Base-by-base conservation (phyloP, 2,113 vertebrate species). In the Cynopterus brachyotis region DNA sequence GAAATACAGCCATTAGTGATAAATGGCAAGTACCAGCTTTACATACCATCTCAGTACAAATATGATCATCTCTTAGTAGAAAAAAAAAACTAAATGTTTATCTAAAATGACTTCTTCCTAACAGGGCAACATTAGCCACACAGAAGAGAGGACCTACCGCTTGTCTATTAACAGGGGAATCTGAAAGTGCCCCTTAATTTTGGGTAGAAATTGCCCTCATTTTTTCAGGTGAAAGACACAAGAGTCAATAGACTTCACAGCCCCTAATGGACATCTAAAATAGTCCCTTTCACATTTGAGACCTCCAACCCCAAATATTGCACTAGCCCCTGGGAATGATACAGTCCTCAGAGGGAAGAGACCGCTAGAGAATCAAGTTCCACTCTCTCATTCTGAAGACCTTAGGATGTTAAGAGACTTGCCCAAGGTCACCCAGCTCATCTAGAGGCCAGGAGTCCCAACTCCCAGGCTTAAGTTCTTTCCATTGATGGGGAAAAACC, bases 51-150 rank as follows among this genome's bases (percentile, higher is more conserved):
- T 85, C 20, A 80, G 64, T 19, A 81, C 30, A 92, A 72, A 57
- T 8, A 59, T 2, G 47, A 47, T 82, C 19, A 78, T 17, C 42
- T 78, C 59, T 50, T 45, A 2, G 53, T 35, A 9, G 60, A 59
- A 90, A 91, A 89, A 89, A 95, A 66, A 28, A 53, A 93, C 90
- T 84, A 69, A 80, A 76, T 37, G 47, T 42, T 94, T 69, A 70
- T n/a, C n/a, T 73, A 70, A 82, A 87, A 95, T 45, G 28, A 9
- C 13, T 30, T 37, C 20, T 89, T 75, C 66, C 45, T 64, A 55
- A 73, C 17, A 80, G 64, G 15, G 42, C 37, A 83, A 91, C 40
- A 83, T 4, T 17, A 45, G 13, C 40, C 73, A 60, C 40, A 86
- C 2, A 70, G 35, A 69, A 57, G 28, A 83, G 7, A 1, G 32